Evolutionary conservation across 2,888 invertebrate species (phyloP).

Genomic region (Eupsilia transversa): DNA sequence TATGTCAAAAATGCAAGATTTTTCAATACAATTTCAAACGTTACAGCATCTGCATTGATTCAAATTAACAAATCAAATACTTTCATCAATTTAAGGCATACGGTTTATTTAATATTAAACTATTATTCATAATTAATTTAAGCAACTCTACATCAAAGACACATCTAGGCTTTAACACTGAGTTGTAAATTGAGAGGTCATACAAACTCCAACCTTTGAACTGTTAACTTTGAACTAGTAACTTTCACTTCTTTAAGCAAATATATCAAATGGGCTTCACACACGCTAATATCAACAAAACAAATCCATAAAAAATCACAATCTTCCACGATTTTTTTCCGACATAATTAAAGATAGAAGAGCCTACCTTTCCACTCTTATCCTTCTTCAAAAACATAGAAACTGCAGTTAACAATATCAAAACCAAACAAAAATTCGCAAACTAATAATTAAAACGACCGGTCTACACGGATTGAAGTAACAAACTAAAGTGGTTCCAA

Average conservation of each 20-base stretch:
- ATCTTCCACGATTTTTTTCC: not conserved
- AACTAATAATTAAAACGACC: constrained; percentile 58
- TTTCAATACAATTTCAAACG: not conserved
- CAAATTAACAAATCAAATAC: not conserved
- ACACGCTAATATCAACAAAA: not conserved
- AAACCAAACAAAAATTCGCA: constrained; percentile 59
- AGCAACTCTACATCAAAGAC: not conserved
- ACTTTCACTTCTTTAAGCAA: not conserved
- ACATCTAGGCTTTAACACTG: not conserved
- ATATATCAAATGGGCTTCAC: not conserved
- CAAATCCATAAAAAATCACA: not conserved
- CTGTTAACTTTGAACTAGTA: constrained; percentile 3
- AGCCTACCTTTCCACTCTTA: constrained; percentile 74
- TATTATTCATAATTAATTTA: not conserved
- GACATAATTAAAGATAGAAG: not conserved
- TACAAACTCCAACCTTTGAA: constrained; percentile 15
- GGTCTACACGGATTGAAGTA: constrained; percentile 53
- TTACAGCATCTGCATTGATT: not conserved
- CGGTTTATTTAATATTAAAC: not conserved
- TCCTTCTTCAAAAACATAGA: constrained; percentile 71
- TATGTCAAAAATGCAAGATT: not conserved
- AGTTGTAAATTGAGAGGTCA: constrained; percentile 10
- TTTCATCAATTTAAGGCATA: not conserved
- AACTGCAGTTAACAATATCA: constrained; percentile 49
- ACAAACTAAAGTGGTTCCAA: constrained; percentile 66